Evolutionary conservation across 2,113 vertebrate genomes (phyloP), one percentile per base, ranked within the genome.

Genomic region (Eclectus roratus): DNA sequence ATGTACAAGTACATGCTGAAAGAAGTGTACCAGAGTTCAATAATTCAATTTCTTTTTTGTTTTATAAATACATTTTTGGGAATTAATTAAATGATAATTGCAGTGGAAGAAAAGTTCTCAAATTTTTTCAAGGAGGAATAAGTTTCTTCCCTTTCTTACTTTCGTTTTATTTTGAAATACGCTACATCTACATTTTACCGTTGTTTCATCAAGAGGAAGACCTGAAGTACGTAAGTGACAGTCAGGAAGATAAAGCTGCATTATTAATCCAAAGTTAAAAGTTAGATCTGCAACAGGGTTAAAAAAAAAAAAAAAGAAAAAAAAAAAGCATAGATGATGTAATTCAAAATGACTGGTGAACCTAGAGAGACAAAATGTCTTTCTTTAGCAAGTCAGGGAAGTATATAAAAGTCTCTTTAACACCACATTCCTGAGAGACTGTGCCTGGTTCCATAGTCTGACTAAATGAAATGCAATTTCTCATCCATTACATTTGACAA

Each of bases 401-500:
- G 29, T 15, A 55, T 56, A 61, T 72, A 81, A 33, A 89, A 66
- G 25, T 84, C 52, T 83, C 56, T 91, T 88, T 53, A 94, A 66
- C 60, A 28, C 29, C 46, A 69, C 82, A 89, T 89, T 91, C 89
- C 76, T 85, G 17, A 93, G 31, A 50, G 58, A 78, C 55, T 71
- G 6, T 74, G 69, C 50, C 39, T 15, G 1, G 29, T 80, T 81
- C 21, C 21, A 61, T 16, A 91, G 80, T 44, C 79, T 79, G 63
- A 82, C 39, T 79, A 65, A 96, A 93, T 76, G 17, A 93, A 93
- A 63, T 70, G 35, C 41, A 69, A 35, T 61, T 70, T 35, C 33
- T 83, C 39, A 93, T 93, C 53, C 49, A 47, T 87, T 90, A 89
- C 25, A 60, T 85, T 84, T 91, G 72, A 84, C 64, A 89, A 87